Evolutionary conservation across 2,113 vertebrate genomes (phyloP), one percentile per base, ranked within the genome.

Genomic region (Mirounga angustirostris): DNA sequence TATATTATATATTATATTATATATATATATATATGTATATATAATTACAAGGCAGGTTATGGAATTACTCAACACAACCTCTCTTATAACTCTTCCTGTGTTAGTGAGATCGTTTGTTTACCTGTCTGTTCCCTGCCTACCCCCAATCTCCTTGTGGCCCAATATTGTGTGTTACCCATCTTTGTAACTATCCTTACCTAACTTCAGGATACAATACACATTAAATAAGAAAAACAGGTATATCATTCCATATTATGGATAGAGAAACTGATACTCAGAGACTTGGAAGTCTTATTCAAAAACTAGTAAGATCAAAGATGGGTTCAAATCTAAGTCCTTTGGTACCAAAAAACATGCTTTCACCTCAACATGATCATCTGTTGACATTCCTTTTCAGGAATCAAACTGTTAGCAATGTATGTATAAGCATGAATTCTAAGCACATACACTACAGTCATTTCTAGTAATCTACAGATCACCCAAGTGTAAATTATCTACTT

Each of bases 401-500:
- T 26, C 43, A 76, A 50, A 24, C n/a, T 80, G 7, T 52, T 4
- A 85, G 1, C 52, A 65, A 65, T 10, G 36, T 61, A 61, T 4
- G 22, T 19, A 8, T 16, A 91, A 87, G 3, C 26, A 65, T 18
- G 8, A 83, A 85, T 89, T 36, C 43, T 82, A 71, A 91, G 33
- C 40, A 88, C 56, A 92, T 26, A 46, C 2, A 80, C 59, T 80
- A 50, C 1, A 76, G 50, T 46, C 52, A 95, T 94, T 92, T 94
- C 67, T 86, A 92, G 46, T 74, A 50, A 95, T 71, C 56, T 50
- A 61, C n/a, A 84, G 22, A 95, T 95, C 21, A 95, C 22, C 8
- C 13, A 95, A 36, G 24, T 96, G 21, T 73, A 95, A 84, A 83
- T 61, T 43, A 92, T 73, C 63, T 96, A 94, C 58, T 67, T 73